These are phyloP conservation scores for Cossypha dichroa DNA, from an alignment of 2,797 vertebrate species.

Conservation along the genomic window DNA sequence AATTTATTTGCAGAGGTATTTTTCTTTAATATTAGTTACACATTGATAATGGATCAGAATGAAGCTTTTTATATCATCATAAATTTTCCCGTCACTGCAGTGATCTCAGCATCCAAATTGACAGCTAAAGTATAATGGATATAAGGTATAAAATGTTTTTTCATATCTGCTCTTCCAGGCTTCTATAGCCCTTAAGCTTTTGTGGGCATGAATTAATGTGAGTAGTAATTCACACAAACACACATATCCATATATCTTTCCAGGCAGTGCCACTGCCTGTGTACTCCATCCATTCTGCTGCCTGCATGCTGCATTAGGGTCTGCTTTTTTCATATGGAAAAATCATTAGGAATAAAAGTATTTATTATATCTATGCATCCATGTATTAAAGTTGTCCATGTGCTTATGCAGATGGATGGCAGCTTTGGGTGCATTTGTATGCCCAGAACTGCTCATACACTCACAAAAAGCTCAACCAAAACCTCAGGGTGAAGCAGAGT, in stretches of 20 bases:
- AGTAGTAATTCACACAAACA: neutral
- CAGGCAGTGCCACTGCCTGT: neutral
- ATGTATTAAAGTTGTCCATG: neutral
- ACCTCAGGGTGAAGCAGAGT: neutral
- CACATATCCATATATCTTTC: neutral
- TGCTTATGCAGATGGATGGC: neutral
- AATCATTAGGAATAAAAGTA: neutral
- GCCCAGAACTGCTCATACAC: neutral
- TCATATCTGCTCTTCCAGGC: neutral
- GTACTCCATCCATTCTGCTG: neutral
- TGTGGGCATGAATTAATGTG: neutral
- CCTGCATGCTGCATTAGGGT: neutral
- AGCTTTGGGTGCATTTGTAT: neutral
- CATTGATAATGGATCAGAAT: neutral
- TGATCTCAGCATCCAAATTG: neutral
- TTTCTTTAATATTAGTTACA: neutral
- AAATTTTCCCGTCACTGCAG: neutral
- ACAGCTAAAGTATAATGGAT: neutral
- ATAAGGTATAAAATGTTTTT: neutral
- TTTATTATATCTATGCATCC: neutral
- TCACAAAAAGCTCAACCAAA: neutral
- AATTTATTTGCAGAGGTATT: neutral
- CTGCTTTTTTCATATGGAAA: constrained; percentile 6
- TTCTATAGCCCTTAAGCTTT: neutral
- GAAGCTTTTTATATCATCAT: neutral